Base-by-base conservation (phyloP, 2,797 vertebrate genomes). In the Parotocinclus haroldoi region DNA sequence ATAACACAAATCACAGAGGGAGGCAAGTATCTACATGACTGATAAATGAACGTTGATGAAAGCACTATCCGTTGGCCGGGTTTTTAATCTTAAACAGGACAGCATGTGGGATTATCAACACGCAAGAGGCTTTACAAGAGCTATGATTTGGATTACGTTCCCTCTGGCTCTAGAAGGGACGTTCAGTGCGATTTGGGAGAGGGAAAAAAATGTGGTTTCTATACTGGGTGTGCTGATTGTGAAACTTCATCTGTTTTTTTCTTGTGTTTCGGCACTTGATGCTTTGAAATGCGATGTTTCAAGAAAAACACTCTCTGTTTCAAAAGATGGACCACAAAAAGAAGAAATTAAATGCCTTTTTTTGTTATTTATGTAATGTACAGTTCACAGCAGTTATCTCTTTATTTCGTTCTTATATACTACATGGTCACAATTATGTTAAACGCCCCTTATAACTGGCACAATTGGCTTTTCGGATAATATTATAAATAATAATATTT, bases 181-280 rank as follows among this genome's bases (percentile, higher is more conserved):
- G 18, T 61, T 55, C 51, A 60, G 51, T 60, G 50, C 60, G 42
- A 71, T 71, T 59, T 10, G n/a, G 51, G 17, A 36, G 38, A 38
- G 52, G 19, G 45, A 53, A 60, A 53, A 53, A n/a, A 8, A 14
- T 53, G 16, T 63, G 61, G 45, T 58, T 56, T 50, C 69, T 66
- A 61, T 60, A 61, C 51, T 66, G 57, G 69, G 57, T 61, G 63
- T 71, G 58, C 59, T 65, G 62, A 65, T 71, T 71, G 62, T 71
- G 69, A 72, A 72, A 66, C 63, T 56, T 57, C 69, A 72, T 66
- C 69, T 72, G 69, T 40, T 59, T 49, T 72, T 27, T 72, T 72
- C 57, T 66, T 60, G 57, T 66, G 69, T 55, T 66, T 60, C 57
- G 48, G 44, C 37, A 55, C 69, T 55, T 72, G 63, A 60, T 61